These are phyloP conservation scores for Paracanthobrama guichenoti DNA, from an alignment of 2,113 vertebrate species.

Conservation along the genomic window DNA sequence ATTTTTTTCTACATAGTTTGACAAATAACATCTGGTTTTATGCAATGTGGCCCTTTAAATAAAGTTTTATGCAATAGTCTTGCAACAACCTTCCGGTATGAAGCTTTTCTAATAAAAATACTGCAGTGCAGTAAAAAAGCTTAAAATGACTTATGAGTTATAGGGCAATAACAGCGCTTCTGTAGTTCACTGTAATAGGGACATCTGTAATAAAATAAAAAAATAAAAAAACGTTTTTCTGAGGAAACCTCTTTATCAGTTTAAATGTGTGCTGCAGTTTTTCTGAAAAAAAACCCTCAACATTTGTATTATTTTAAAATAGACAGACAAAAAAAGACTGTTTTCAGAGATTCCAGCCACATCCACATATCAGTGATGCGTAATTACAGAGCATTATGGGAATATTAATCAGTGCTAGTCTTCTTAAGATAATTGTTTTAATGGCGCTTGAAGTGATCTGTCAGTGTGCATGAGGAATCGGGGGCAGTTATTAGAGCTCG, in stretches of 20 bases:
- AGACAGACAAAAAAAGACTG: not conserved
- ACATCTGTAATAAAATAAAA: not conserved
- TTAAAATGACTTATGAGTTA: constrained; percentile 24
- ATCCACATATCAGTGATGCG: constrained; percentile 27
- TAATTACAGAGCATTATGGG: constrained; percentile 38
- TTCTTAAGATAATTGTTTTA: constrained; percentile 37
- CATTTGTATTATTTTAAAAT: not conserved
- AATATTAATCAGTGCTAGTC: constrained; percentile 37
- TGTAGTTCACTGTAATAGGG: constrained; percentile 6
- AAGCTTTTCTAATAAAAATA: constrained; percentile 5
- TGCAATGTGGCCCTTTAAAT: not conserved
- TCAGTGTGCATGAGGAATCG: constrained; percentile 13
- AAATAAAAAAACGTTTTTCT: not conserved
- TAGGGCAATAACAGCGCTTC: not conserved
- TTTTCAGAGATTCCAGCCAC: not conserved
- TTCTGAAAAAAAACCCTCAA: no score
- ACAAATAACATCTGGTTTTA: not conserved
- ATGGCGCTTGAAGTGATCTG: constrained; percentile 31
- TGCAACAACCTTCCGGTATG: constrained; percentile 7
- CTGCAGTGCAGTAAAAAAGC: constrained; percentile 16
- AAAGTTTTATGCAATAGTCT: constrained; percentile 12
- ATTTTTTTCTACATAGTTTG: not conserved
- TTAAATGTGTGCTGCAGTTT: not conserved
- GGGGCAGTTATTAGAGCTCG: constrained; percentile 17
- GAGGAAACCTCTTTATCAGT: not conserved